Evolutionary conservation across 2,113 vertebrate genomes (phyloP), one percentile per base, ranked within the genome.

Genomic region (Ranitomeya imitator): DNA sequence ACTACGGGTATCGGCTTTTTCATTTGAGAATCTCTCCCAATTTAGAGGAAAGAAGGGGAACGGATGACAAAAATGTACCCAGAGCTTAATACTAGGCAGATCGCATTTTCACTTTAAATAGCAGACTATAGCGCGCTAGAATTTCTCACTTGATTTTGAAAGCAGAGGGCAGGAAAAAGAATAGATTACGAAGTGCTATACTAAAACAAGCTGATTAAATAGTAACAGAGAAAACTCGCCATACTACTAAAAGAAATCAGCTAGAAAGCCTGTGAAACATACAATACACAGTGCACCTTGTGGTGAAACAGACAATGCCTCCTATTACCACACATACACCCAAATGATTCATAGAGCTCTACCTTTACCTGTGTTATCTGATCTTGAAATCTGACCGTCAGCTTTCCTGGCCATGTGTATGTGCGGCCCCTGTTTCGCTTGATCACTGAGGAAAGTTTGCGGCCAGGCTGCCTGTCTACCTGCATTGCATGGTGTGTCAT

Each of bases 381-480:
- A 31, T 87, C 85, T 45, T 80, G 61, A 59, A 87, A 87, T 13
- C 85, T 15, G 85, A 87, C 85, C 7, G 85, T 86, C n/a, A 87
- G 61, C 80, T 87, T 87, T 31, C 45, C 81, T 16, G 81, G 81
- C 81, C 81, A 83, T 84, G 82, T 84, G 82, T 84, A 67, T 14
- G 16, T 84, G n/a, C 82, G 63, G 14, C 63, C 45, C 63, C 81
- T 69, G 61, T 54, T 45, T 19, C 67, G 81, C 14, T 67, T 67
- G 45, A 83, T 63, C 7, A 63, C 61, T 52, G 81, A 83, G 8
- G 81, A 83, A 16, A 83, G 81, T 69, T 54, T 87, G 15, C 78
- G 78, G 76, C 59, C 76, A 80, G 77, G 77, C 77, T 63, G 69
- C 77, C 51, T 19, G 52, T 87, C 63, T 80, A n/a, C 52, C 63